Percentiles rank a stretch among this genome's conserved stretches.
These are phyloP conservation scores for Himantopus leucocephalus DNA, from an alignment of 2,113 vertebrate species.

Conservation along the genomic window DNA sequence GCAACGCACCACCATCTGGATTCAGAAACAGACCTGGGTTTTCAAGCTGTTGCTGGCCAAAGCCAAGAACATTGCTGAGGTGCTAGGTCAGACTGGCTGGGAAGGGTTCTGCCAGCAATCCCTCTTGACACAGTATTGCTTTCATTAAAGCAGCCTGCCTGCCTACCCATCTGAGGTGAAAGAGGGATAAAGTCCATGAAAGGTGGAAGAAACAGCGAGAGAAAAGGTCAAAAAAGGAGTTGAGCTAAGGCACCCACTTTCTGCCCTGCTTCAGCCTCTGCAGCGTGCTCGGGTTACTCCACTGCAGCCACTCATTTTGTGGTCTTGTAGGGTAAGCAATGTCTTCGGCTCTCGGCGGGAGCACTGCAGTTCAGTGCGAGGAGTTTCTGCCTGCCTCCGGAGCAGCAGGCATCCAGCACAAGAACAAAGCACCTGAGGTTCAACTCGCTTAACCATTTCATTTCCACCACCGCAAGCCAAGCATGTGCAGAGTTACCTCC, in stretches of 20 bases:
- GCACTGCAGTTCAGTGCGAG: neutral
- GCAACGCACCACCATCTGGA: slow-evolving; percentile 80
- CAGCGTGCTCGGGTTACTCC: neutral
- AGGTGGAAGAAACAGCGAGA: neutral
- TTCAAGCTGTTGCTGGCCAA: slow-evolving; percentile 83
- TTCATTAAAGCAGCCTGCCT: slow-evolving; percentile 60
- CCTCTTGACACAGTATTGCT: slow-evolving; percentile 61
- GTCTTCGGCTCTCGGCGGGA: neutral
- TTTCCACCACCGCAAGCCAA: neutral
- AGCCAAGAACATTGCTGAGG: slow-evolving; percentile 78
- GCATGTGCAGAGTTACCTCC: neutral
- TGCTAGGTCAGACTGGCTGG: slow-evolving; percentile 76
- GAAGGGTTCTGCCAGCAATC: slow-evolving; percentile 71
- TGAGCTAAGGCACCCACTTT: neutral
- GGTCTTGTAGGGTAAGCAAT: slow-evolving; percentile 7
- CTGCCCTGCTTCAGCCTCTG: neutral
- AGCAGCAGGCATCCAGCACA: slow-evolving; percentile 27
- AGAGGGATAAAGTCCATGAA: slow-evolving; percentile 4
- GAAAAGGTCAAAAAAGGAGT: neutral
- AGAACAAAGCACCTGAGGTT: slow-evolving; percentile 64
- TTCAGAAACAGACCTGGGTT: slow-evolving; percentile 83
- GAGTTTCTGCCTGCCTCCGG: neutral
- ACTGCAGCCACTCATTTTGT: neutral
- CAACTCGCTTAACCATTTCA: slow-evolving; percentile 19
- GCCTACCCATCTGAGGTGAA: slow-evolving; percentile 55